Evolutionary conservation across 2,113 vertebrate genomes (phyloP), one percentile per base, ranked within the genome.

Genomic region (Conger conger): DNA sequence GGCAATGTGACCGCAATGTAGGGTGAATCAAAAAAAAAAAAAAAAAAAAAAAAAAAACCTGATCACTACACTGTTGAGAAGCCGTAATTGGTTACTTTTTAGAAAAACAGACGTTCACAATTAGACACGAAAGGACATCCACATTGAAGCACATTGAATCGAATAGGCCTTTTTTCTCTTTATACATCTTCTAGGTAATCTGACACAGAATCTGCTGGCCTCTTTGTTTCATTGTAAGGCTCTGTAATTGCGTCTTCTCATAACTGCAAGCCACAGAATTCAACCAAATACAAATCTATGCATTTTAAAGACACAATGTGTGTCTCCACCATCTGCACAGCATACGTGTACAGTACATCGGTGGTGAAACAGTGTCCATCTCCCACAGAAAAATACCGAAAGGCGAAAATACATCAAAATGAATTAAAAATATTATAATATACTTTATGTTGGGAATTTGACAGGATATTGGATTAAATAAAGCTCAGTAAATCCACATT

Each of bases 401-500:
- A 73, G 68, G 68, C 68, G 0, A 73, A 68, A 73, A 73, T 63
- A 63, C 27, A 73, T 73, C 33, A 11, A 50, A 40, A 80, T 50
- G 15, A 80, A 45, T 80, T n/a, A 50, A 50, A 45, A 73, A 73
- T 73, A 73, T 80, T 30, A 30, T 80, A 45, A 73, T 30, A 33
- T 17, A 73, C 68, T 73, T 80, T 45, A 8, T n/a, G 17, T 27
- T 80, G 79, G 38, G 79, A 80, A 45, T 45, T 42, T 40, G 38
- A 80, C 3, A 13, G 79, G 38, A 45, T 23, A 40, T 80, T 45
- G 38, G 38, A 80, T 80, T 45, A 45, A 40, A 80, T 80, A n/a
- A 80, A 80, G 79, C 79, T 80, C 79, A 80, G 27, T 45, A 45
- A 40, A 80, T 80, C 79, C 38, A 80, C 38, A 45, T 80, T 73